These are phyloP conservation scores for Oryzias melastigma DNA, from an alignment of 2,113 vertebrate species.

Conservation along the genomic window DNA sequence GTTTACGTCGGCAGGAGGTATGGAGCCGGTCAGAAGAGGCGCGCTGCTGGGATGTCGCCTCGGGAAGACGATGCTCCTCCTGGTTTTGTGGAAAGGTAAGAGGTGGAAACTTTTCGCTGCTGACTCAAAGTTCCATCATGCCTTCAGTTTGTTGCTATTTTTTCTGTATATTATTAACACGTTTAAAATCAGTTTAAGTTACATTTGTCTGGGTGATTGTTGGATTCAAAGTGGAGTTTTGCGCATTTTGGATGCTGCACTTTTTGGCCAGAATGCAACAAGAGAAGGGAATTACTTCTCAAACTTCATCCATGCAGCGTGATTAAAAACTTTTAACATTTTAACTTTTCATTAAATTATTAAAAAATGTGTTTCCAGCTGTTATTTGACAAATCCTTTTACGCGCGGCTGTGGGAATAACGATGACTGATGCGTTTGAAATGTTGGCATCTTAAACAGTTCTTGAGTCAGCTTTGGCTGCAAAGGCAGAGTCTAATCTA, in stretches of 20 bases:
- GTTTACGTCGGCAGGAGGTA: constrained; percentile 35
- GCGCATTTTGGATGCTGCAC: no score
- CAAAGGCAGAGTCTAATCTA: neutral
- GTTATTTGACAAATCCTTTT: neutral
- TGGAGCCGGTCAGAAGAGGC: constrained; percentile 47
- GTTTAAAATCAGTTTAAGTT: no score
- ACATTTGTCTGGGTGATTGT: no score
- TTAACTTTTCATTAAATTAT: no score
- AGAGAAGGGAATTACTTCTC: neutral
- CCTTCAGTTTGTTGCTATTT: no score
- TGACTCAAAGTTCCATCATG: no score
- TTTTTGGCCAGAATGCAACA: neutral
- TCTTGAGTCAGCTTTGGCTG: neutral
- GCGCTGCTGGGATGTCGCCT: constrained; percentile 44
- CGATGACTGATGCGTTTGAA: constrained; percentile 3
- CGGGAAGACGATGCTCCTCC: constrained; percentile 53
- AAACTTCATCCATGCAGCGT: neutral
- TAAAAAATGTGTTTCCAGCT: no score
- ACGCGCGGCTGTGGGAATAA: neutral
- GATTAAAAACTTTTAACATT: no score
- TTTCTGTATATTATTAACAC: no score
- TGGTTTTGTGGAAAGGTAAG: constrained; percentile 62
- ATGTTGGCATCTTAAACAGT: constrained; percentile 6
- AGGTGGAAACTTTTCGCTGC: neutral
- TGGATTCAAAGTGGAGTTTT: no score